phyloP scores from a whole-genome alignment of 37 sponge, comb jelly and placozoan species.

The Cladorhizidae sp. region DNA sequence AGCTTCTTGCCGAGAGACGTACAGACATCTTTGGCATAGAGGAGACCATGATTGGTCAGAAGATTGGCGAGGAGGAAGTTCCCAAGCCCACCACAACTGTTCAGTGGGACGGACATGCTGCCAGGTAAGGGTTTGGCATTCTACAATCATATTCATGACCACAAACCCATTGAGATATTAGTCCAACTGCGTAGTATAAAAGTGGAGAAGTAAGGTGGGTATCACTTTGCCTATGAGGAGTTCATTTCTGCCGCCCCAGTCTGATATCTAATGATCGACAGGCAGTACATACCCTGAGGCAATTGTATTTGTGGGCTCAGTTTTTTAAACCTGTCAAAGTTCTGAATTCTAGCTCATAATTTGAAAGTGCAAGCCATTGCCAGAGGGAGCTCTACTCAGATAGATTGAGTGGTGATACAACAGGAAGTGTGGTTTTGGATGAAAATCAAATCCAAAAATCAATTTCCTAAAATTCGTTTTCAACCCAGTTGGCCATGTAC shows the following conservation, averaged over 20 bases:
- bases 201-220: background rate
- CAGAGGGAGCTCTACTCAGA: too few species aligned
- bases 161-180: background rate
- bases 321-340: too few species aligned
- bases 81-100: constrained; percentile 1
- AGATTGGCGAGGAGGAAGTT: constrained; percentile 44
- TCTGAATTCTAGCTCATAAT: too few species aligned
- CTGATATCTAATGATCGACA: background rate
- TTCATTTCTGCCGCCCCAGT: constrained; percentile 18
- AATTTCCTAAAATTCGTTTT: too few species aligned
- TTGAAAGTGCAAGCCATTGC: too few species aligned
- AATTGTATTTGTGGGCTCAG: too few species aligned
- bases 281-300: constrained; percentile 2
- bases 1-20: constrained; percentile 82
- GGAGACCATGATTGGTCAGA: constrained; percentile 92
- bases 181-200: background rate
- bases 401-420: too few species aligned
- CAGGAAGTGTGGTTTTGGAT: too few species aligned
- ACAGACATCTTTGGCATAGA: constrained; percentile 96
- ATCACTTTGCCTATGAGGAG: background rate
- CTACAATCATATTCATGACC: too few species aligned
- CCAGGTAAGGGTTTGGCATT: constrained; percentile 41
- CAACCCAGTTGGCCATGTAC: too few species aligned
- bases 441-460: too few species aligned
- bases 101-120: constrained; percentile 87